phyloP scores from a whole-genome alignment of 2,888 invertebrate species.

The Mongoloraphidia duomilia region DNA sequence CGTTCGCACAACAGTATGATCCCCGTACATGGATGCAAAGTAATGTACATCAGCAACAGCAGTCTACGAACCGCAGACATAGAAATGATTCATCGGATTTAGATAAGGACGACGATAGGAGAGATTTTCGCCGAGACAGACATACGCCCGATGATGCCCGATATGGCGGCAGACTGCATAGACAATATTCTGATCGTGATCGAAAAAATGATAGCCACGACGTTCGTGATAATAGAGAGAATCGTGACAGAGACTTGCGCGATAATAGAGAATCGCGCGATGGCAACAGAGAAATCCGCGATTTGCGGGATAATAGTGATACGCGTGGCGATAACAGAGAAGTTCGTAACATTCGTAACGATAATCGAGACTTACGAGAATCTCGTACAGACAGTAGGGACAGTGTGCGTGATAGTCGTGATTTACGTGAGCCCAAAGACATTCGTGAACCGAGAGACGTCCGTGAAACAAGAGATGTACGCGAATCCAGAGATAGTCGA shows the following conservation, averaged over 20 bases:
- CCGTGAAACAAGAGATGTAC: slow-evolving; percentile 8
- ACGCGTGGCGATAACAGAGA: slow-evolving; percentile 24
- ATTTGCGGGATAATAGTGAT: slow-evolving; percentile 24
- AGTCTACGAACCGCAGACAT: slow-evolving; percentile 3
- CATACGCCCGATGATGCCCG: slow-evolving; percentile 16
- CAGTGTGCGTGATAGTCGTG: too few relatives aligned
- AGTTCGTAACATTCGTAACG: slow-evolving; percentile 9
- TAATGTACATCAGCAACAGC: slow-evolving; percentile 2
- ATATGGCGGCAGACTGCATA: slow-evolving; percentile 22
- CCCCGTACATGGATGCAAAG: slow-evolving; percentile 17
- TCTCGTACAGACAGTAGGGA: too few relatives aligned
- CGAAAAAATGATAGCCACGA: slow-evolving; percentile 23
- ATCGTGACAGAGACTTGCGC: slow-evolving; percentile 14
- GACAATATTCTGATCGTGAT: slow-evolving; percentile 8
- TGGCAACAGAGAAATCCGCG: slow-evolving; percentile 25
- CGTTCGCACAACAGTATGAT: slow-evolving; percentile 22
- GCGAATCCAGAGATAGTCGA: slow-evolving; percentile 13
- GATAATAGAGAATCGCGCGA: slow-evolving; percentile 26
- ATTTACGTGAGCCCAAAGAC: too few relatives aligned
- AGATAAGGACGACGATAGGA: slow-evolving; percentile 22
- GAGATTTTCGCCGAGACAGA: slow-evolving; percentile 18
- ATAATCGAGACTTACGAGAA: slow-evolving; percentile 6
- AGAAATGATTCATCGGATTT: slow-evolving; percentile 14
- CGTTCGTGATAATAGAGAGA: slow-evolving; percentile 19
- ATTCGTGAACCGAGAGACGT: too few relatives aligned